Evolutionary conservation across 92 coral and sea anemone genomes (phyloP), one percentile per base, ranked within the genome.

Genomic region (Epizoanthus fatuus): DNA sequence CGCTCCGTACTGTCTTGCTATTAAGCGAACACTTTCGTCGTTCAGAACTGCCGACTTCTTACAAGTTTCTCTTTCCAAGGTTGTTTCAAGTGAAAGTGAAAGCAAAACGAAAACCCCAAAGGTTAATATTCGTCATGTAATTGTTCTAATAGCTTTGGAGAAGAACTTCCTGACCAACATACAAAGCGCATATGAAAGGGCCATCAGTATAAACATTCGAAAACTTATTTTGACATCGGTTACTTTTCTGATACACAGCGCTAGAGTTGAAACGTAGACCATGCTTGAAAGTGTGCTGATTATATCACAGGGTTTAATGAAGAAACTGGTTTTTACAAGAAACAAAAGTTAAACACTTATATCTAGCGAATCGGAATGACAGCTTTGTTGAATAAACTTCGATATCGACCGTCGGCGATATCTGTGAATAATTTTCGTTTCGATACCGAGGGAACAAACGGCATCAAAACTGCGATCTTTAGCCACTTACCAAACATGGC

Each of bases 401-500:
- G 17, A 58, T 64, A n/a, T 37, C 9, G 12, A 72, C 12, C 40
- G 52, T 52, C 20, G 56, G 35, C 54, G 37, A 51, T 49, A 29
- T 11, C 37, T 74, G 54, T 74, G 47, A 66, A 39, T 37, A 37
- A 69, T 4, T 62, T 75, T 55, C 64, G 53, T 7, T 4, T 19
- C 35, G 57, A 49, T 19, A 0, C n/a, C 3, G 16, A 54, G 14
- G 29, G 44, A 25, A 22, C 79, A 63, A 17, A 63, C 14, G 64
- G 19, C 44, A 15, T 7, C 10, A 19, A 38, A 29, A 72, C 7
- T 56, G 32, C 44, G 22, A 40, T 39, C 19, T 8, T 32, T 75
- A 0, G 42, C 25, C 74, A 90, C 99, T 89, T 93, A 97, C 99
- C 97, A 97, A 88, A 68, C 95, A 95, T 29, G 97, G 98, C 37